phyloP scores from a whole-genome alignment of 2,888 invertebrate species.

The Diarsia rubi region DNA sequence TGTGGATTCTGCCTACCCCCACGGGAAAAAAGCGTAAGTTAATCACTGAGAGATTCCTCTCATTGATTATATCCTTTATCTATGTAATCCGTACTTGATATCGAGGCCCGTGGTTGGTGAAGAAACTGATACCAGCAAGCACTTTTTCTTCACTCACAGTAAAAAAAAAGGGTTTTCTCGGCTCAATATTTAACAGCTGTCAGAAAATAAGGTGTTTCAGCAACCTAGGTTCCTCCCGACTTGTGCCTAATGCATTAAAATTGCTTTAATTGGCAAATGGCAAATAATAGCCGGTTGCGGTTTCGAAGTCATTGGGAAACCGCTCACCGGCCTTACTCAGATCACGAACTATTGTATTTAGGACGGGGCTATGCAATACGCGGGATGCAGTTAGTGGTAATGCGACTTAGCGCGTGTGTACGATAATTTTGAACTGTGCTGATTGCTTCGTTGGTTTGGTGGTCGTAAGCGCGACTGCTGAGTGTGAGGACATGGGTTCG shows the following conservation, averaged over 20 bases:
- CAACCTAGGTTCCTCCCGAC: slow-evolving; percentile 5
- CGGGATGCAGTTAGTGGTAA: not conserved
- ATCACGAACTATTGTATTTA: slow-evolving; percentile 71
- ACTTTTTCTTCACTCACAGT: too few relatives aligned
- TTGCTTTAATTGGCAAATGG: slow-evolving; percentile 55
- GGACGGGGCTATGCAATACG: slow-evolving; percentile 38
- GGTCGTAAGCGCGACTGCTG: too few relatives aligned
- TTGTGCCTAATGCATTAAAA: slow-evolving; percentile 51
- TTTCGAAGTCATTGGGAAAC: slow-evolving; percentile 68
- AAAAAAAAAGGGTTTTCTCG: too few relatives aligned
- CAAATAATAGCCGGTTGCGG: slow-evolving; percentile 64
- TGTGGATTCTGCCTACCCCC: too few relatives aligned
- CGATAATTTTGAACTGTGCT: not conserved
- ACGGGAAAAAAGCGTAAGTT: too few relatives aligned
- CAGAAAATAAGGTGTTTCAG: slow-evolving; percentile 22
- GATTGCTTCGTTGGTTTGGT: too few relatives aligned
- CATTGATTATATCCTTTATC: too few relatives aligned
- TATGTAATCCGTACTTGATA: too few relatives aligned
- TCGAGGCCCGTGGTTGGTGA: too few relatives aligned
- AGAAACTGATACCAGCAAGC: too few relatives aligned
- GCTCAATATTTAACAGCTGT: not conserved
- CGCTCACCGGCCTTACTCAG: slow-evolving; percentile 70
- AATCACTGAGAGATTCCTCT: too few relatives aligned
- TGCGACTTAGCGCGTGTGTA: not conserved
- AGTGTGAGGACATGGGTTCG: too few relatives aligned